Conservation (phyloP, 1,140 invertebrate genomes). For the Triops cancriformis region DNA sequence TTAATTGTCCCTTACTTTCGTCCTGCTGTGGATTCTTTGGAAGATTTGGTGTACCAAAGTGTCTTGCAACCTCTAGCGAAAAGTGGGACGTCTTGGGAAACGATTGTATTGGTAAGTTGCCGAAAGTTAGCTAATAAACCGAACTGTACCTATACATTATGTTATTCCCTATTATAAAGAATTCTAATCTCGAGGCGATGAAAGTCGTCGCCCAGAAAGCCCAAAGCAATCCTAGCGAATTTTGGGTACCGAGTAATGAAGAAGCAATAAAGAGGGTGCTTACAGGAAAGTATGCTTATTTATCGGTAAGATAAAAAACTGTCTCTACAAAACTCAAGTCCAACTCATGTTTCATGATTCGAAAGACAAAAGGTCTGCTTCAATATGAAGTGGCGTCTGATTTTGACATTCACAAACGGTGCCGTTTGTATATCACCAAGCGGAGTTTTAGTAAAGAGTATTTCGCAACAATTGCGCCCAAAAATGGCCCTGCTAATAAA, state of each 20-base stretch:
- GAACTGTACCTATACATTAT: too few species aligned
- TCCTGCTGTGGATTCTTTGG: conserved; percentile 3
- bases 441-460: not conserved
- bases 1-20: conserved; percentile 16
- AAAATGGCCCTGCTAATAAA: not conserved
- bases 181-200: not conserved
- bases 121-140: not conserved
- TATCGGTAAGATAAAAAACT: not conserved
- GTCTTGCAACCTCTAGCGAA: not conserved
- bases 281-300: not conserved
- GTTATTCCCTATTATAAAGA: too few species aligned
- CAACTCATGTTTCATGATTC: not conserved
- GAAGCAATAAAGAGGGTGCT: not conserved
- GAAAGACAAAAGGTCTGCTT: not conserved
- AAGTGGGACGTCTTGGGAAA: not conserved
- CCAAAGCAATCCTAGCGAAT: not conserved
- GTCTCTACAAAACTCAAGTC: not conserved
- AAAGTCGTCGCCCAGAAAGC: not conserved
- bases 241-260: not conserved
- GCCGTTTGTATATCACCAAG: not conserved
- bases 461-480: not conserved
- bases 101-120: not conserved
- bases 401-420: not conserved
- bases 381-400: not conserved
- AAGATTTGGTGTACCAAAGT: not conserved